Conservation (phyloP, 2,888 invertebrate genomes). For the Ischnura elegans region DNA sequence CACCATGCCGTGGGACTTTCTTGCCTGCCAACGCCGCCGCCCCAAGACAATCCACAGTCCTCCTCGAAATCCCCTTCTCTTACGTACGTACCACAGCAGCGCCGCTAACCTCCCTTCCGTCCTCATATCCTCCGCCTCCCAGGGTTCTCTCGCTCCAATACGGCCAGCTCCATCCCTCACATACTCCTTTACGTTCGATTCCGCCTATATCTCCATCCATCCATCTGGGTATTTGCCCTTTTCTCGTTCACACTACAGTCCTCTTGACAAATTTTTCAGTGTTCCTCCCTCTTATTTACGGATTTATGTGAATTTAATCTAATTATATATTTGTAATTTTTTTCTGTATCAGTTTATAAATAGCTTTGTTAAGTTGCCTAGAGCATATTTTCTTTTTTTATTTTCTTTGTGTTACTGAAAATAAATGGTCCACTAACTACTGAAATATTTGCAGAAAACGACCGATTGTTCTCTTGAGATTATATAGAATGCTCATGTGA, state of each 20-base stretch:
- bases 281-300: no score
- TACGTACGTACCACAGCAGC: conserved; percentile 14
- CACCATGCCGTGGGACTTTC: background rate
- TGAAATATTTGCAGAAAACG: no score
- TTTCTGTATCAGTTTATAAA: no score
- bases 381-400: no score
- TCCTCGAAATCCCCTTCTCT: conserved; percentile 6
- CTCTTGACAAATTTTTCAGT: background rate
- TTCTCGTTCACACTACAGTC: background rate
- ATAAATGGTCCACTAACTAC: no score
- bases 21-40: background rate
- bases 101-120: conserved; percentile 14
- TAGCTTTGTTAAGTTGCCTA: no score
- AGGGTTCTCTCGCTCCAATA: background rate
- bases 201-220: background rate
- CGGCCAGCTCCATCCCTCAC: background rate
- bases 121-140: background rate
- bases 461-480: no score
- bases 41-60: no score
- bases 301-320: no score
- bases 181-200: background rate
- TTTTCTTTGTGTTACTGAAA: no score
- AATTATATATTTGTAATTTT: no score
- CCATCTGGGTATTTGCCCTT: background rate
- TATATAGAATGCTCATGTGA: no score